A percentile compares a stretch with the other conserved stretches of the same genome.
Evolutionary conservation across 2,888 invertebrate genomes (phyloP).

Genomic region (Darwinula stevensoni): DNA sequence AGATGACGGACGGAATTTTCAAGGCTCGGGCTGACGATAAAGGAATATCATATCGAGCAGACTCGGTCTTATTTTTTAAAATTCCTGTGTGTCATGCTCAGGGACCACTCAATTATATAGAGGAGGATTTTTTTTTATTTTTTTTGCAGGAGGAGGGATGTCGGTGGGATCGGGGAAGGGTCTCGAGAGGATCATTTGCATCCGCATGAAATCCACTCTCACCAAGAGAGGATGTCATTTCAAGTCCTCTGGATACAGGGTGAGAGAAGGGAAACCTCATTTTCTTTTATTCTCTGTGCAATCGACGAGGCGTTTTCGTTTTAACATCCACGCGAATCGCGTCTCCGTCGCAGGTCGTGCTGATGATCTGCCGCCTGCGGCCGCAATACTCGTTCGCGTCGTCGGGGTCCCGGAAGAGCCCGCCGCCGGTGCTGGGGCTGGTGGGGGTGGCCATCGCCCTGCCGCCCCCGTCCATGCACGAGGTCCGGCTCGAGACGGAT

Average conservation of each 20-base stretch:
- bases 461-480: constrained; percentile 88
- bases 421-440: constrained; percentile 65
- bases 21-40: no score
- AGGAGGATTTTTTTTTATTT: constrained; percentile 1
- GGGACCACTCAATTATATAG: no score
- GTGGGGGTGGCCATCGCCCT: constrained; percentile 82
- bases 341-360: constrained; percentile 40
- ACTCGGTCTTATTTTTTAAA: no score
- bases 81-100: no score
- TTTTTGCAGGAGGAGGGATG: constrained; percentile 9
- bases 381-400: constrained; percentile 78
- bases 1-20: no score
- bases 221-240: constrained; percentile 92
- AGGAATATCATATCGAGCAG: no score
- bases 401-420: constrained; percentile 54
- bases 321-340: no score
- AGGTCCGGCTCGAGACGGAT: constrained; percentile 59
- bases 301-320: no score
- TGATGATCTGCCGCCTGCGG: constrained; percentile 64
- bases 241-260: constrained; percentile 82
- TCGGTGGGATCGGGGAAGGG: constrained; percentile 27
- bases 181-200: constrained; percentile 68
- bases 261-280: constrained; percentile 23
- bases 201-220: constrained; percentile 89
- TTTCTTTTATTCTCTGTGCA: no score